Evolutionary conservation across 1,140 invertebrate species (phyloP).

Genomic region (Bombus impatiens): DNA sequence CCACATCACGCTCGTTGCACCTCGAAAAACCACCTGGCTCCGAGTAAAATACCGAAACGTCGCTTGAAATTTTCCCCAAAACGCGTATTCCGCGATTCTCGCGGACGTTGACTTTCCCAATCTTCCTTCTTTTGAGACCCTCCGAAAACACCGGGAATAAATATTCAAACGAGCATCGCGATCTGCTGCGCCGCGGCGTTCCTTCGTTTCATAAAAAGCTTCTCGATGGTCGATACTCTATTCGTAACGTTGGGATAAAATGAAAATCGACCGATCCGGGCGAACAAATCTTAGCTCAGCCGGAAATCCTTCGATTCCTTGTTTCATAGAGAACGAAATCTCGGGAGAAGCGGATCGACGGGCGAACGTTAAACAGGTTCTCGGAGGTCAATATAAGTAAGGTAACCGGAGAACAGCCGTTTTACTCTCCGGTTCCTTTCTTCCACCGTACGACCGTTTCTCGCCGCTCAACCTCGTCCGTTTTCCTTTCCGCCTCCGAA

Average conservation of each 20-base stretch:
- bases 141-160: not conserved
- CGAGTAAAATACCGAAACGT: not conserved
- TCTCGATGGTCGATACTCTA: not conserved
- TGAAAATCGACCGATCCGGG: not conserved
- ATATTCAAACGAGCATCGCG: not conserved
- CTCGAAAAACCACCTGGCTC: not conserved
- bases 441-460: slow-evolving; percentile 52
- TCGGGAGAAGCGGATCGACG: slow-evolving; percentile 2
- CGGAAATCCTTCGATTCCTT: slow-evolving; percentile 16
- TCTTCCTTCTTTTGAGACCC: too few relatives aligned
- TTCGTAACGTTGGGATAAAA: not conserved
- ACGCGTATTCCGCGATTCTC: not conserved
- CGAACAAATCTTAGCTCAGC: slow-evolving; percentile 19
- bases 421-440: not conserved
- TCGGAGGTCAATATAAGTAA: slow-evolving; percentile 73
- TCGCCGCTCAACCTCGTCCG: slow-evolving; percentile 50
- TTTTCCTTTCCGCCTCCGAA: slow-evolving; percentile 3
- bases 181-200: not conserved
- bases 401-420: not conserved
- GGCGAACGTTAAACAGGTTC: slow-evolving; percentile 76
- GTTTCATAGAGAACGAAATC: slow-evolving; percentile 26
- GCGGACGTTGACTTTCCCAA: too few relatives aligned
- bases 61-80: not conserved
- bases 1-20: not conserved
- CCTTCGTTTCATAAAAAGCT: not conserved